A percentile compares a stretch with the other conserved stretches of the same genome.
phyloP scores from a whole-genome alignment of 2,797 vertebrate genomes.

The Sebastes minor region DNA sequence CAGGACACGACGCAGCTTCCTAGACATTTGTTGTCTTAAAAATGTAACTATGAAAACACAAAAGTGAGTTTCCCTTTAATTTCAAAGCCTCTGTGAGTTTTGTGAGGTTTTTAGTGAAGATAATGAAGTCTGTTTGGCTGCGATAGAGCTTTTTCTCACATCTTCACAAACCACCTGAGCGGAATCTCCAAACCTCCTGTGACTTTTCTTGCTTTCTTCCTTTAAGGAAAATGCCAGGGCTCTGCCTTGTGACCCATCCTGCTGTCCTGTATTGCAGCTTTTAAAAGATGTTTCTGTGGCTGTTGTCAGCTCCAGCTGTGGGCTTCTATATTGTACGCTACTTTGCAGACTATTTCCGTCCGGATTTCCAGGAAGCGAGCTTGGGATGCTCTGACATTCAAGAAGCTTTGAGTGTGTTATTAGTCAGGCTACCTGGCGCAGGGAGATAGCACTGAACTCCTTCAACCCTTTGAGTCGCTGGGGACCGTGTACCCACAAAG shows the following conservation, averaged over 20 bases:
- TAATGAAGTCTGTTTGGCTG: neutral
- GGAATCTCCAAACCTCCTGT: neutral
- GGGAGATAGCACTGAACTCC: constrained; percentile 76
- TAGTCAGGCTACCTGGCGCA: constrained; percentile 77
- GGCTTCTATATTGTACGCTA: constrained; percentile 40
- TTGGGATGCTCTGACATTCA: constrained; percentile 70
- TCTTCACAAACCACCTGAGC: neutral
- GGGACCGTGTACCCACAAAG: constrained; percentile 60
- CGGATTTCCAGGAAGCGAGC: constrained; percentile 62
- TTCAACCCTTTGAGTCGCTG: constrained; percentile 59
- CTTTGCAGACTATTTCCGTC: constrained; percentile 71
- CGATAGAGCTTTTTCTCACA: neutral
- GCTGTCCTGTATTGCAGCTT: constrained; percentile 17
- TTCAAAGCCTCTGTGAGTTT: neutral
- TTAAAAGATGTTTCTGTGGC: constrained; percentile 34
- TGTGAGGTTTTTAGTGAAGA: neutral
- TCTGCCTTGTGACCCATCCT: constrained; percentile 23
- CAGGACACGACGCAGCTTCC: neutral
- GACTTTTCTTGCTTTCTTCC: neutral
- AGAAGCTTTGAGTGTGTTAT: constrained; percentile 73
- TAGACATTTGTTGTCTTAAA: neutral
- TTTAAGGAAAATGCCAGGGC: constrained; percentile 13
- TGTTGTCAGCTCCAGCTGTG: constrained; percentile 52
- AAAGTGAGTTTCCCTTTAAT: neutral
- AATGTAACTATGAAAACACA: neutral